Evolutionary conservation across 2,113 vertebrate species (phyloP).

Genomic region (Cheirogaleus medius): DNA sequence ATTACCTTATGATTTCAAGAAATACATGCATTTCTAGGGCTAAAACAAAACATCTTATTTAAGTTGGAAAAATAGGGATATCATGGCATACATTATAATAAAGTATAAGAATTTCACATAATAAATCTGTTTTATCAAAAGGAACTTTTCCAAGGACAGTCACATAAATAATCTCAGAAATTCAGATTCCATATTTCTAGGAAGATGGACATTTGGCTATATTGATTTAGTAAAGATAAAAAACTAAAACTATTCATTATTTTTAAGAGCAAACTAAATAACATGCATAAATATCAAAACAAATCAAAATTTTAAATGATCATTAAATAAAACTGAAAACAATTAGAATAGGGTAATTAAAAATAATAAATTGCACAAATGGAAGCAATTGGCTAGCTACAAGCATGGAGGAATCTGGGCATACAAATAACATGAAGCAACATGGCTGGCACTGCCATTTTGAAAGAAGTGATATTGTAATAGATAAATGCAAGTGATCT

Average conservation of each 20-base stretch:
- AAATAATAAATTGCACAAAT: constrained; percentile 44
- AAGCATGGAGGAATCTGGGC: constrained; percentile 66
- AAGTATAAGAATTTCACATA: not conserved
- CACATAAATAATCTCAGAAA: not conserved
- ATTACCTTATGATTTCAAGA: not conserved
- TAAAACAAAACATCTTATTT: not conserved
- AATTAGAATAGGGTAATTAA: not conserved
- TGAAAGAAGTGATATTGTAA: not conserved
- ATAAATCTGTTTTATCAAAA: constrained; percentile 3
- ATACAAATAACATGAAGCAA: constrained; percentile 39
- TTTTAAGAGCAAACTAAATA: constrained; percentile 39
- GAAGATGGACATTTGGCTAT: not conserved
- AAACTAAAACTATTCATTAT: not conserved
- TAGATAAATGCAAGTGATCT: not conserved
- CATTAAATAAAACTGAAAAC: constrained; percentile 15
- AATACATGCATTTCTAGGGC: not conserved
- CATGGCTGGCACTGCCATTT: not conserved
- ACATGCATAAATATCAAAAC: constrained; percentile 47
- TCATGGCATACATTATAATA: not conserved
- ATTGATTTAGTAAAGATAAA: not conserved
- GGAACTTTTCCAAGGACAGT: not conserved
- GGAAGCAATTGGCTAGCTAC: not conserved
- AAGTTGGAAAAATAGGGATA: not conserved
- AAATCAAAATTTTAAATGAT: constrained; percentile 13
- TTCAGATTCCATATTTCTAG: not conserved